These are phyloP conservation scores for Gonatopus flavifemur DNA, from an alignment of 1,140 invertebrate species.

Conservation along the genomic window DNA sequence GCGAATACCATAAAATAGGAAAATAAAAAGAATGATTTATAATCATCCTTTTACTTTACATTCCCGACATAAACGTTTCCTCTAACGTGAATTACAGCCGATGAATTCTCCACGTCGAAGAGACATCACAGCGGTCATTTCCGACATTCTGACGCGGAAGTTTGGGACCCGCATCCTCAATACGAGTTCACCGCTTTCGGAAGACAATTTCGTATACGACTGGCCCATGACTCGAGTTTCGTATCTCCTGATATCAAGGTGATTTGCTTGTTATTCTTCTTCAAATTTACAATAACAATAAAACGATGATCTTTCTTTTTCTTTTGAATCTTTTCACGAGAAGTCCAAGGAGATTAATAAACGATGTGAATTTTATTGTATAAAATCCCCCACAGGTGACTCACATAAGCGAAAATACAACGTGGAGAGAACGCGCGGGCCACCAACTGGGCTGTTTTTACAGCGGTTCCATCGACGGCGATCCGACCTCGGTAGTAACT, in stretches of 20 bases:
- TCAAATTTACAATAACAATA: no score
- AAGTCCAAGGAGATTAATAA: no score
- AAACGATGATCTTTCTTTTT: no score
- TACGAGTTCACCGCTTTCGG: conserved; percentile 70
- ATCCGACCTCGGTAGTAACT: conserved; percentile 65
- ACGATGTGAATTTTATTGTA: no score
- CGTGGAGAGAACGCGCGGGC: conserved; percentile 52
- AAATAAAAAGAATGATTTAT: neutral
- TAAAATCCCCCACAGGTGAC: no score
- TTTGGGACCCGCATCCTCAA: conserved; percentile 75
- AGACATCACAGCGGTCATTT: conserved; percentile 66
- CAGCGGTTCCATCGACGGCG: conserved; percentile 68
- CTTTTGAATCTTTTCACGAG: no score
- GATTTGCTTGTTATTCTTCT: conserved; percentile 20
- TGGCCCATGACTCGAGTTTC: conserved; percentile 63
- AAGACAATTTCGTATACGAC: conserved; percentile 58
- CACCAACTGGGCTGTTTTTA: conserved; percentile 68
- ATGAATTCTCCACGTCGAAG: conserved; percentile 25
- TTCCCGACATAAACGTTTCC: neutral
- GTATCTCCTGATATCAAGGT: conserved; percentile 60
- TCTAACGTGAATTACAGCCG: conserved; percentile 27
- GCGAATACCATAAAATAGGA: no score
- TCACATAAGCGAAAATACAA: conserved; percentile 61
- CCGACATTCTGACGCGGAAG: conserved; percentile 61
- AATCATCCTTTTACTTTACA: neutral